Percentiles rank a stretch among this genome's conserved stretches.
These are phyloP conservation scores for Lasiommata megera DNA, from an alignment of 2,888 invertebrate genomes.

Conservation along the genomic window DNA sequence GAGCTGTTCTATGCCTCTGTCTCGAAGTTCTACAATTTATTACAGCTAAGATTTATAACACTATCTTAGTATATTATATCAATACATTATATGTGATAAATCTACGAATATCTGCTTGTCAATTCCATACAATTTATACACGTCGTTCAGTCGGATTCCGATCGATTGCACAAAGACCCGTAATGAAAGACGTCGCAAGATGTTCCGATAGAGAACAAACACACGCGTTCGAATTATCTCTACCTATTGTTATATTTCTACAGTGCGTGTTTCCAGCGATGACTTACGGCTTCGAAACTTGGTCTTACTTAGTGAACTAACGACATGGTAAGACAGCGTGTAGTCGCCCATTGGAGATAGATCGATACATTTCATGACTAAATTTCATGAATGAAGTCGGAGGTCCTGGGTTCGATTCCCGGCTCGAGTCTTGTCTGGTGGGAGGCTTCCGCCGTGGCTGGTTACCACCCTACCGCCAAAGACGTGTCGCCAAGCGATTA, in stretches of 20 bases:
- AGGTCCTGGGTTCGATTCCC: too few relatives aligned
- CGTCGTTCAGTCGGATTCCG: neutral
- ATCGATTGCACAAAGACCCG: constrained; percentile 2
- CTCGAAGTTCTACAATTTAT: neutral
- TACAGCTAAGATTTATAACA: neutral
- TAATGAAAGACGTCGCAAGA: constrained; percentile 8
- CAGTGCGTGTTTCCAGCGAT: too few relatives aligned
- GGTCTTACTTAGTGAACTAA: too few relatives aligned
- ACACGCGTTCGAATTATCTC: neutral
- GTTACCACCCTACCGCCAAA: too few relatives aligned
- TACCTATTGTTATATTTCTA: neutral
- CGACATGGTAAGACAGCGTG: too few relatives aligned
- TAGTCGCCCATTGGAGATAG: too few relatives aligned
- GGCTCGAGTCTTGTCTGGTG: too few relatives aligned
- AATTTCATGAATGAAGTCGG: too few relatives aligned
- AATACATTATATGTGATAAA: neutral
- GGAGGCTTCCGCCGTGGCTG: too few relatives aligned
- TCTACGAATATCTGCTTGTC: neutral
- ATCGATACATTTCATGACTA: too few relatives aligned
- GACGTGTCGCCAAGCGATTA: too few relatives aligned
- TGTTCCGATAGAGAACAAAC: neutral
- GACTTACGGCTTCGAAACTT: too few relatives aligned
- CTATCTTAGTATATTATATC: neutral
- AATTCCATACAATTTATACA: constrained; percentile 1
- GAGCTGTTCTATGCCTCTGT: neutral